phyloP scores from a whole-genome alignment of 2,113 vertebrate species.

The Aramus guarauna region DNA sequence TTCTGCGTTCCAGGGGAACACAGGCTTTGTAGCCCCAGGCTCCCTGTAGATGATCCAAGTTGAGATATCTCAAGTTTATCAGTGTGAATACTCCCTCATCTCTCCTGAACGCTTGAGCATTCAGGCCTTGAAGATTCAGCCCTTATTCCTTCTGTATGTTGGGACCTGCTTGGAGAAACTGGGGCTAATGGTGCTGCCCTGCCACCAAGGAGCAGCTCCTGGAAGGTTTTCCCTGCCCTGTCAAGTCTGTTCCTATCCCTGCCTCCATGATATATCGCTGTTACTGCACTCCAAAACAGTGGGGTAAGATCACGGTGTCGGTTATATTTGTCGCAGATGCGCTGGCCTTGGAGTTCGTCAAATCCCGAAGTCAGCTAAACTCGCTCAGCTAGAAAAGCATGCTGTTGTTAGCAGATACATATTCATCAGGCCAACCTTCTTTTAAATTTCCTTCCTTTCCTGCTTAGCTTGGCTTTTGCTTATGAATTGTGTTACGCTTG shows the following conservation, averaged over 20 bases:
- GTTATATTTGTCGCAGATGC: background rate
- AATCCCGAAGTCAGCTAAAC: slow-evolving; percentile 44
- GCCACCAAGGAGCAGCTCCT: background rate
- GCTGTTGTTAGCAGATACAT: background rate
- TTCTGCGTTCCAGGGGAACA: background rate
- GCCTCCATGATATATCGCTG: background rate
- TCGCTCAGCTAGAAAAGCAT: background rate
- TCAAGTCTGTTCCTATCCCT: background rate
- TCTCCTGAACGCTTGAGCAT: background rate
- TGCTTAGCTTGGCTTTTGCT: slow-evolving; percentile 21
- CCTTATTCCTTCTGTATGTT: background rate
- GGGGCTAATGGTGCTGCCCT: background rate
- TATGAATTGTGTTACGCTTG: background rate
- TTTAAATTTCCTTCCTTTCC: slow-evolving; percentile 10
- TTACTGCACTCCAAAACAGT: background rate
- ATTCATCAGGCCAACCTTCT: slow-evolving; percentile 9
- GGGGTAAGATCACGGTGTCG: background rate
- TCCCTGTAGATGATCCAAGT: background rate
- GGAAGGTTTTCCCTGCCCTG: background rate
- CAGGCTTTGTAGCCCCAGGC: background rate
- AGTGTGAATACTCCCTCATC: background rate
- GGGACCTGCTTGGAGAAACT: background rate
- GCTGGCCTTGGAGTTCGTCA: background rate
- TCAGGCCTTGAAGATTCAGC: background rate
- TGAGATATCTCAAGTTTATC: background rate